Percentiles rank a stretch among this genome's conserved stretches.
phyloP scores from a whole-genome alignment of 2,888 invertebrate species.

The Phalangium opilio region DNA sequence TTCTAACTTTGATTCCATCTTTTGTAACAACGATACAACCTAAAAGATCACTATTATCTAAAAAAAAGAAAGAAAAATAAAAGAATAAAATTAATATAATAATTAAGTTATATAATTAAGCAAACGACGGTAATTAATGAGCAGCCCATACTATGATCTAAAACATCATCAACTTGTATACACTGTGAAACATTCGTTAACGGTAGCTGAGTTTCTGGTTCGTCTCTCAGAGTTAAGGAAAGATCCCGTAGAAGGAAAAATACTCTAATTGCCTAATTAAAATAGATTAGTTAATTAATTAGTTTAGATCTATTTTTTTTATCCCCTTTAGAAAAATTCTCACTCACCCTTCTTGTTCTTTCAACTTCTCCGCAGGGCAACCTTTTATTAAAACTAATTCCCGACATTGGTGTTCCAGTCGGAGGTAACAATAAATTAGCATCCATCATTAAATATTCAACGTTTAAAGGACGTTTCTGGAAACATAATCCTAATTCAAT shows the following conservation, averaged over 20 bases:
- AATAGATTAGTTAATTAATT: no score
- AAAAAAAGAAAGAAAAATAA: conserved; percentile 23
- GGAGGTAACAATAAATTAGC: conserved; percentile 86
- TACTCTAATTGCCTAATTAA: conserved; percentile 58
- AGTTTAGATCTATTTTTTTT: no score
- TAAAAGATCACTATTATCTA: conserved; percentile 94
- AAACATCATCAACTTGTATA: conserved; percentile 80
- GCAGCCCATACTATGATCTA: conserved; percentile 71
- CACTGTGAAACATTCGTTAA: conserved; percentile 72
- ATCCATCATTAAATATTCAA: conserved; percentile 94
- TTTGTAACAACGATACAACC: conserved; percentile 85
- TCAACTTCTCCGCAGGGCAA: conserved; percentile 88
- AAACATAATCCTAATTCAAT: background rate
- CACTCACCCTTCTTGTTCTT: conserved; percentile 34
- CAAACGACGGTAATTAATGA: no score
- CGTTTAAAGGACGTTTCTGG: conserved; percentile 58
- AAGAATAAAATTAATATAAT: conserved; percentile 24
- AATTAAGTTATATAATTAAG: no score
- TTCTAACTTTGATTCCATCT: conserved; percentile 54
- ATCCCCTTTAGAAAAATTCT: background rate
- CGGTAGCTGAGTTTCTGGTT: conserved; percentile 72
- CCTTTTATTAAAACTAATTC: conserved; percentile 81
- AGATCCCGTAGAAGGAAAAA: conserved; percentile 73
- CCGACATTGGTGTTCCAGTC: conserved; percentile 77
- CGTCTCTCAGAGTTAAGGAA: conserved; percentile 60